phyloP scores from a whole-genome alignment of 2,888 invertebrate species.

The Chesias legatella region DNA sequence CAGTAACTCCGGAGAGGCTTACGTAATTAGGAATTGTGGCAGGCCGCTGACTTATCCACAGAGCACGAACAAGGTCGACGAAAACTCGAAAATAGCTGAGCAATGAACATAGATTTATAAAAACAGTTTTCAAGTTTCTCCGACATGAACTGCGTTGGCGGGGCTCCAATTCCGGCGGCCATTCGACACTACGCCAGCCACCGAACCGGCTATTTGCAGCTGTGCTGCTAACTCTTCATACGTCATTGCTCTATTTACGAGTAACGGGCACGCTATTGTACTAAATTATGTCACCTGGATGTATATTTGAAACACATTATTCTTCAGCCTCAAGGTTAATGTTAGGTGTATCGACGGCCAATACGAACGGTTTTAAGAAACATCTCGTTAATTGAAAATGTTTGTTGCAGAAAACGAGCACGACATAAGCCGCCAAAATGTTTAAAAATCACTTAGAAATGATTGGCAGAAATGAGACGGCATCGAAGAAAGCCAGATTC shows the following conservation, averaged over 20 bases:
- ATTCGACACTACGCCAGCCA: conserved; percentile 65
- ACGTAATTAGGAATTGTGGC: conserved; percentile 58
- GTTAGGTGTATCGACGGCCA: conserved; percentile 25
- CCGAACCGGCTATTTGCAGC: conserved; percentile 68
- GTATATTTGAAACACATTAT: conserved; percentile 42
- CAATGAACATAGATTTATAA: conserved; percentile 70
- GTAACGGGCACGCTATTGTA: conserved; percentile 59
- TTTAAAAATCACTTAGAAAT: conserved; percentile 95
- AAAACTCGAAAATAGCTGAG: conserved; percentile 68
- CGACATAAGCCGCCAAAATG: conserved; percentile 88
- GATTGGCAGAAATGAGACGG: conserved; percentile 95
- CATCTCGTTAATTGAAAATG: conserved; percentile 17
- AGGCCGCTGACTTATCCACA: conserved; percentile 60
- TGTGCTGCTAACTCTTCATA: conserved; percentile 58
- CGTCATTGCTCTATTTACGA: conserved; percentile 77
- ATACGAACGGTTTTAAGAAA: conserved; percentile 4
- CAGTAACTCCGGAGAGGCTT: conserved; percentile 28
- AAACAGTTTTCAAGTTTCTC: conserved; percentile 71
- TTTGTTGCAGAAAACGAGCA: conserved; percentile 87
- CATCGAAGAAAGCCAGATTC: conserved; percentile 95
- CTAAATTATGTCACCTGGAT: conserved; percentile 69
- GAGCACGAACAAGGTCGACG: conserved; percentile 67
- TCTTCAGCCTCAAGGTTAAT: conserved; percentile 52
- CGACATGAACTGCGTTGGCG: conserved; percentile 55
- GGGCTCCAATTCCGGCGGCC: conserved; percentile 60